Evolutionary conservation across 2,888 invertebrate genomes (phyloP).

Genomic region (Yponomeuta cagnagella): DNA sequence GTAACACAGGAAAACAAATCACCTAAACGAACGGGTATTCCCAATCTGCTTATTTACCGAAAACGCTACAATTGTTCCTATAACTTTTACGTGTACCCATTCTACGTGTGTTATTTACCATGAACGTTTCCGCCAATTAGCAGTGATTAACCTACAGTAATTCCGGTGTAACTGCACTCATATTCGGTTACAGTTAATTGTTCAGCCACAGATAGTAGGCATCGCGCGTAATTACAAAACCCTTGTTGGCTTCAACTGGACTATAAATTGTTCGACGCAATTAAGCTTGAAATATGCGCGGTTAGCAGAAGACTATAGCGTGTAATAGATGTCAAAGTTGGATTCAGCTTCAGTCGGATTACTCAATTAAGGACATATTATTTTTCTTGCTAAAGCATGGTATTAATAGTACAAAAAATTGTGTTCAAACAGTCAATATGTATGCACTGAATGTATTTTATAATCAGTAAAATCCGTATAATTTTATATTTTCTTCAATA

Average conservation of each 20-base stretch:
- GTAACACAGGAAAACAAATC: too few relatives aligned
- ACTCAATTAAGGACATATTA: neutral
- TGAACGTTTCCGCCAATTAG: conserved; percentile 14
- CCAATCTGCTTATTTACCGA: too few relatives aligned
- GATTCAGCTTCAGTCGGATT: conserved; percentile 33
- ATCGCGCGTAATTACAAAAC: conserved; percentile 42
- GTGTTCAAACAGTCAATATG: too few relatives aligned
- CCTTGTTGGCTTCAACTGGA: conserved; percentile 36
- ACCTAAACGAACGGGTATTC: too few relatives aligned
- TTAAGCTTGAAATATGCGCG: conserved; percentile 41
- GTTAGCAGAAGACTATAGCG: conserved; percentile 32
- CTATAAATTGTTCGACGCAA: conserved; percentile 52
- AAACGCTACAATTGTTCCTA: too few relatives aligned
- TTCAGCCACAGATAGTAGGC: conserved; percentile 31
- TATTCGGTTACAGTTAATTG: conserved; percentile 41
- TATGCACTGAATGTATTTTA: too few relatives aligned
- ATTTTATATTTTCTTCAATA: too few relatives aligned
- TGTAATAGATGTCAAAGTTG: conserved; percentile 49
- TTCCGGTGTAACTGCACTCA: conserved; percentile 19
- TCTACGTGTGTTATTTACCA: neutral
- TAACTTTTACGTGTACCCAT: neutral
- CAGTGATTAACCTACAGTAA: conserved; percentile 1
- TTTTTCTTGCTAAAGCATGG: neutral
- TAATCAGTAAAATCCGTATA: too few relatives aligned
- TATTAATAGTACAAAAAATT: too few relatives aligned